A percentile compares a stretch with the other conserved stretches of the same genome.
Evolutionary conservation across 2,888 invertebrate genomes (phyloP).

Genomic region (Euplagia quadripunctaria): DNA sequence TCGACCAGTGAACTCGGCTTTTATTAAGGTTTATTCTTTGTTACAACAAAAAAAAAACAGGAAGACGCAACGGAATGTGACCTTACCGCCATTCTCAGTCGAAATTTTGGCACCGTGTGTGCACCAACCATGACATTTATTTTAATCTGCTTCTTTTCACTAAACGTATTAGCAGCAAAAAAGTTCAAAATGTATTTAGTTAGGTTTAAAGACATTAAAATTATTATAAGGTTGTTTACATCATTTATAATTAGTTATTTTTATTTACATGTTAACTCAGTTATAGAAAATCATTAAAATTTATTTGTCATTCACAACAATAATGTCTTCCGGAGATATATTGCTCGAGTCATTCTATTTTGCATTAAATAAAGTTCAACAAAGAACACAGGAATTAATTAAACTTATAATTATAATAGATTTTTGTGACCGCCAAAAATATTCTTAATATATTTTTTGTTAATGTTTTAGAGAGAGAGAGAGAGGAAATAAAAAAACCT

Average conservation of each 20-base stretch:
- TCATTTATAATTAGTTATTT: background rate
- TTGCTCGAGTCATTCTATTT: constrained; percentile 28
- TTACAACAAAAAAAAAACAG: constrained; percentile 57
- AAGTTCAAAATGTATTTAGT: constrained; percentile 15
- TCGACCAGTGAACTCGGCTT: constrained; percentile 45
- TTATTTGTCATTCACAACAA: constrained; percentile 29
- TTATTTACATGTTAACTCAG: background rate
- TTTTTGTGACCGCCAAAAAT: constrained; percentile 28
- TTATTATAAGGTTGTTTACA: background rate
- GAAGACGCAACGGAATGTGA: constrained; percentile 67
- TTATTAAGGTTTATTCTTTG: constrained; percentile 63
- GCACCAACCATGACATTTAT: constrained; percentile 74
- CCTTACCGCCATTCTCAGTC: constrained; percentile 76
- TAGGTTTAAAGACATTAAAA: background rate
- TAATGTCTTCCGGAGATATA: constrained; percentile 29
- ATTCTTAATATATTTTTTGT: background rate
- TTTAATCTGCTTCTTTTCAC: constrained; percentile 56
- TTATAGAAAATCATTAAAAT: background rate
- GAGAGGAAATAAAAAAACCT: background rate
- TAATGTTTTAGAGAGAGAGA: background rate
- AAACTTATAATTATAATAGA: constrained; percentile 25
- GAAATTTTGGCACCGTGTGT: constrained; percentile 71
- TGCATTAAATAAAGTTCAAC: constrained; percentile 37
- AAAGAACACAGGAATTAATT: constrained; percentile 25
- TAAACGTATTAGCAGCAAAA: constrained; percentile 31